Conservation (phyloP, 1,140 invertebrate species). For the Oncopodura yosiiana region DNA sequence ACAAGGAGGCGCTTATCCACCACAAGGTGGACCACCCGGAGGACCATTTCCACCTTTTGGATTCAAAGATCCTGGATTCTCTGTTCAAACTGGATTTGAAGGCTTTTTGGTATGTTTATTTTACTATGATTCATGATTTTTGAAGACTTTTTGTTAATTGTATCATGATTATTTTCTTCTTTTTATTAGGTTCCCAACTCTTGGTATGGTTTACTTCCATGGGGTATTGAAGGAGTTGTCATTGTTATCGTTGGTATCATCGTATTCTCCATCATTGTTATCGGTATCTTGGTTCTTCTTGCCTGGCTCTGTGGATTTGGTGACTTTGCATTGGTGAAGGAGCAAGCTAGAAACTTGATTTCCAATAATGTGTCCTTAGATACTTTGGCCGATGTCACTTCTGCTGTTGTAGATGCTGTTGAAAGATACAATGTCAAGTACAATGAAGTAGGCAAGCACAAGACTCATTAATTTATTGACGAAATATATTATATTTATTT, state of each 20-base stretch:
- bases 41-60: constrained; percentile 22
- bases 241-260: constrained; percentile 33
- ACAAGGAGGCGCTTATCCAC: neutral
- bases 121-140: neutral
- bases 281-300: constrained; percentile 29
- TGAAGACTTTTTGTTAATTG: neutral
- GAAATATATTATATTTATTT: no score
- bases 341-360: constrained; percentile 24
- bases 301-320: constrained; percentile 33
- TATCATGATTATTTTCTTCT: neutral
- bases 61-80: constrained; percentile 32
- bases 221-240: constrained; percentile 35
- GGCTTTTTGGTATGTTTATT: constrained; percentile 31
- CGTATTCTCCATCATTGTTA: constrained; percentile 32
- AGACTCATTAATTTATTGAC: no score
- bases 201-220: constrained; percentile 33
- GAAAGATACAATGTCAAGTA: constrained; percentile 34
- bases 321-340: constrained; percentile 28
- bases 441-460: no score
- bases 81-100: constrained; percentile 35
- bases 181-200: constrained; percentile 32
- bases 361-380: constrained; percentile 13
- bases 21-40: neutral
- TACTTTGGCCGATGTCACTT: constrained; percentile 14
- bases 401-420: constrained; percentile 25